Conservation (phyloP, 2,888 invertebrate genomes). For the Hypsopygia costalis region DNA sequence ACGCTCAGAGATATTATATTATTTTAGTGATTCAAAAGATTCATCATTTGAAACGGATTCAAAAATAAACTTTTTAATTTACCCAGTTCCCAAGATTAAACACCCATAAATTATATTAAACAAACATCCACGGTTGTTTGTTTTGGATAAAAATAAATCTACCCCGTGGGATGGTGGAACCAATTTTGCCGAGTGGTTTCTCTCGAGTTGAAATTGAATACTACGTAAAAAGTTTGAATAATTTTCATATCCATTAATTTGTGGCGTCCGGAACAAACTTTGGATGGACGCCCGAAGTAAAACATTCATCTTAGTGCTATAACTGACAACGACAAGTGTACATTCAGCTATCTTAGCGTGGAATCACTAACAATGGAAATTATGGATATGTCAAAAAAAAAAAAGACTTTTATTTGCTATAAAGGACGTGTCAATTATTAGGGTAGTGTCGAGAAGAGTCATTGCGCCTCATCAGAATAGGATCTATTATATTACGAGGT, state of each 20-base stretch:
- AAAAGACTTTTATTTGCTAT: too few species aligned
- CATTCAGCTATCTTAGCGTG: slow-evolving; percentile 21
- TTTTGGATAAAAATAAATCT: slow-evolving; percentile 17
- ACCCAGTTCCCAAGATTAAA: background rate
- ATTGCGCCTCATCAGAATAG: too few species aligned
- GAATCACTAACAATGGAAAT: slow-evolving; percentile 3
- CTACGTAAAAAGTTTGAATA: slow-evolving; percentile 23
- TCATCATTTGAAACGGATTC: too few species aligned
- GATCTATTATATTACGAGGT: too few species aligned
- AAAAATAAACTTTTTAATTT: background rate
- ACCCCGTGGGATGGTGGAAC: slow-evolving; percentile 11
- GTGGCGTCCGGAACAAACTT: slow-evolving; percentile 24
- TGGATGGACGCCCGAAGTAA: slow-evolving; percentile 38
- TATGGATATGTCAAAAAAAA: slow-evolving; percentile 10
- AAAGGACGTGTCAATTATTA: too few species aligned
- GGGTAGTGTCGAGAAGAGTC: too few species aligned
- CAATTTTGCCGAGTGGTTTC: slow-evolving; percentile 20
- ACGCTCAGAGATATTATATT: too few species aligned
- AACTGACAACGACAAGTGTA: slow-evolving; percentile 47
- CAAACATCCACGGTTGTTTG: background rate
- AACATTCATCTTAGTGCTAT: slow-evolving; percentile 49
- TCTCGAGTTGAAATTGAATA: slow-evolving; percentile 18
- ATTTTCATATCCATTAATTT: slow-evolving; percentile 27
- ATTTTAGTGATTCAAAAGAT: too few species aligned
- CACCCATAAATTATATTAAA: background rate